A percentile compares a stretch with the other conserved stretches of the same genome.
phyloP scores from a whole-genome alignment of 1,140 invertebrate genomes.

The Daktulosphaira vitifoliae region DNA sequence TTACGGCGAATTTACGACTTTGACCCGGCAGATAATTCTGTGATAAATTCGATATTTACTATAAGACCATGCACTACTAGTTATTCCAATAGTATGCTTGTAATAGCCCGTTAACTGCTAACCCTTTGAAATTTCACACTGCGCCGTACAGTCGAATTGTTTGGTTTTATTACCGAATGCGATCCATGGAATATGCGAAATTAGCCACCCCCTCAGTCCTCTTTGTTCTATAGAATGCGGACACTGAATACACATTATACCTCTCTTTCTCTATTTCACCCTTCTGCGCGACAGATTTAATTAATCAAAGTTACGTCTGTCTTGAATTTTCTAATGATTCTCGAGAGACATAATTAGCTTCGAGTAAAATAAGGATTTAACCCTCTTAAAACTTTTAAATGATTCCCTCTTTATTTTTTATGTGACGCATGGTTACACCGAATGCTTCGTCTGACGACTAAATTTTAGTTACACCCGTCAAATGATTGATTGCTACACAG shows the following conservation, averaged over 20 bases:
- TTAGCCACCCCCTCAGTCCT: background rate
- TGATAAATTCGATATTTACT: slow-evolving; percentile 1
- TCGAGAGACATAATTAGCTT: slow-evolving; percentile 25
- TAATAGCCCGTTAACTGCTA: background rate
- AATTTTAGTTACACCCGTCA: too few species aligned
- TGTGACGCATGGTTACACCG: too few species aligned
- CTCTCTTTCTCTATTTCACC: background rate
- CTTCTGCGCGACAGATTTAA: background rate
- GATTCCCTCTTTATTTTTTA: too few species aligned
- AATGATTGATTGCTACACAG: too few species aligned
- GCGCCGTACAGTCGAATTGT: background rate
- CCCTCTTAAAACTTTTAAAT: slow-evolving; percentile 16
- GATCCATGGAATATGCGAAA: background rate
- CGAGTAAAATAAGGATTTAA: slow-evolving; percentile 3
- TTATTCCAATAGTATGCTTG: background rate
- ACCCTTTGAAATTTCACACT: background rate
- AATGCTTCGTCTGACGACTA: too few species aligned
- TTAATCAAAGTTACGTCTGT: slow-evolving; percentile 23
- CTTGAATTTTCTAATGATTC: slow-evolving; percentile 19
- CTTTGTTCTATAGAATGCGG: background rate
- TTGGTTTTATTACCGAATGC: background rate
- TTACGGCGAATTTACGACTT: too few species aligned
- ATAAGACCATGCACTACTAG: background rate
- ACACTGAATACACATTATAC: background rate
- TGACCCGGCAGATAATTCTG: background rate